Conservation (phyloP, 2,797 vertebrate species). For the Euphonia xanthogaster region DNA sequence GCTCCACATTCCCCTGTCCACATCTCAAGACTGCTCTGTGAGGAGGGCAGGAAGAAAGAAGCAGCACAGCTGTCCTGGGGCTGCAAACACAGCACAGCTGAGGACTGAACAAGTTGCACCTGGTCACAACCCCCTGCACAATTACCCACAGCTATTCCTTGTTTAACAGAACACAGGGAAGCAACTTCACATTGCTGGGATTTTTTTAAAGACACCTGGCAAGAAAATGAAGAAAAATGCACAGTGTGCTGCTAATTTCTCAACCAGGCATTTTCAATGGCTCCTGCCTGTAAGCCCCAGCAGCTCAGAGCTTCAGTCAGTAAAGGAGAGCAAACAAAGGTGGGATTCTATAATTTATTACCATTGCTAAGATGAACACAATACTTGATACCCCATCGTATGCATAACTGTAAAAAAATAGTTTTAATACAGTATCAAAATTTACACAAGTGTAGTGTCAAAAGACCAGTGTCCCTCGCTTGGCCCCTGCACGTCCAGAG, state of each 20-base stretch:
- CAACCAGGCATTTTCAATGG: background rate
- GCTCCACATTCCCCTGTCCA: fast-evolving
- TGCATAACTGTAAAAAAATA: slow-evolving; percentile 87
- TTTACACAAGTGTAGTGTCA: slow-evolving; percentile 81
- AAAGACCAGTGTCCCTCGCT: slow-evolving; percentile 76
- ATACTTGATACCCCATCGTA: slow-evolving; percentile 78
- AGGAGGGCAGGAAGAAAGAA: background rate
- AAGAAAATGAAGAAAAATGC: background rate
- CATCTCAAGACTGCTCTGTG: fast-evolving
- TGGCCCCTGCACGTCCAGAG: slow-evolving; percentile 65
- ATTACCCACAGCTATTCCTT: background rate
- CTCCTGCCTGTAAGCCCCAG: background rate
- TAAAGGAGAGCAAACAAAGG: slow-evolving; percentile 34
- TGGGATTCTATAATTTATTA: slow-evolving; percentile 84
- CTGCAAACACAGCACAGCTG: background rate
- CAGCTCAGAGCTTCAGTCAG: background rate
- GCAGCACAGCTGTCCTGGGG: fast-evolving
- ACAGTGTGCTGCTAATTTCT: background rate
- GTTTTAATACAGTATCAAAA: slow-evolving; percentile 87
- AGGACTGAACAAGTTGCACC: fast-evolving
- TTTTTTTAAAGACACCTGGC: background rate
- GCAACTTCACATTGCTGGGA: background rate
- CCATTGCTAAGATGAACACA: slow-evolving; percentile 79
- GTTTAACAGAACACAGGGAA: background rate
- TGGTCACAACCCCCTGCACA: background rate